Evolutionary conservation across 2,797 vertebrate species (phyloP), one percentile per base, ranked within the genome.

Genomic region (Enteromius paludinosus): DNA sequence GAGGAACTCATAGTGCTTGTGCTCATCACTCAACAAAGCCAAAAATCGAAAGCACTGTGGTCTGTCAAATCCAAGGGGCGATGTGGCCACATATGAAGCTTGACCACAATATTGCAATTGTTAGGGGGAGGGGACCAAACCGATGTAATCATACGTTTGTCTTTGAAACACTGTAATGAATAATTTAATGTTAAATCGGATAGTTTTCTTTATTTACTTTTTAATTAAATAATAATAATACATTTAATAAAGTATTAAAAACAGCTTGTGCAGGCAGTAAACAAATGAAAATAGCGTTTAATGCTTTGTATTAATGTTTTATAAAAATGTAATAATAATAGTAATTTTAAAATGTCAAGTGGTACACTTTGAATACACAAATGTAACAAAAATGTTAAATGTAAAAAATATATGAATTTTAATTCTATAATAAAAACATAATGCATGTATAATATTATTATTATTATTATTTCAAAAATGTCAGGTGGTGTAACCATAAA

Each of bases 1-100:
- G 5, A 69, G 72, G 86, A 92, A 90, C 89, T 90, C 91, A 87
- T 88, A 91, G 82, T 38, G 79, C 73, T 86, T 62, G 82, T 66
- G 74, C 84, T 84, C 77, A 73, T 89, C 90, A 86, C 89, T 90
- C 68, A 85, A 87, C 86, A 54, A 73, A 74, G 76, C 25, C 17
- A 64, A 68, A 64, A 75, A 80, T 77, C 64, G 85, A 84, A 86
- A 87, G 82, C 79, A 2, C 7, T 82, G 81, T 69, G 83, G 23
- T 84, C 80, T 79, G 68, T 84, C 56, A 62, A 79, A 75, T 52
- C 81, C 59, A 81, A 84, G 77, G 86, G 78, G 1, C 0, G 56
- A 62, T 87, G 74, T 80, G 77, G 81, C 65, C 80, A 66, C 77
- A 68, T 11, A 59, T 66, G 33, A 83, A 88, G 83, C 33, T 71